Evolutionary conservation across 2,113 vertebrate genomes (phyloP), one percentile per base, ranked within the genome.

Genomic region (Hemiscyllium ocellatum): DNA sequence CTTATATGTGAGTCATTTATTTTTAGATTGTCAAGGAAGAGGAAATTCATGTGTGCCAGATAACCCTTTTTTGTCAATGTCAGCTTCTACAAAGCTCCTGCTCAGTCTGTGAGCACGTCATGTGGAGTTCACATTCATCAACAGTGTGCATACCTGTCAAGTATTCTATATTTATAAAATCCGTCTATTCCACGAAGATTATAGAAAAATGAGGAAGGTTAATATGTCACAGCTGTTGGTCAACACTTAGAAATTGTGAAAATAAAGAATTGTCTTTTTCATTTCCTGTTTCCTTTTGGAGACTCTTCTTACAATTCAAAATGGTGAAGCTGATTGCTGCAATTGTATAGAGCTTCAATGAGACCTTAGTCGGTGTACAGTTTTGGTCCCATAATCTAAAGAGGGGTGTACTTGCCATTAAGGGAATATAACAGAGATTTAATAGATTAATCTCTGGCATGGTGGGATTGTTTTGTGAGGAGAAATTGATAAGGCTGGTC

Each of bases 41-140:
- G 26, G 24, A 61, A 52, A 72, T 72, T 72, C 26, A 26, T 42
- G 42, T 70, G 69, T 95, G 68, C 47, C 66, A 52, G 68, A 72
- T 72, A 72, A 72, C 69, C 94, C 94, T 72, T 72, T 95, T 95
- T 33, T 95, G 68, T 95, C 94, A 95, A 72, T 33, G 68, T 95
- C 94, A 95, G 47, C 42, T 47, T 69, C 37, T 52, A 72, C 37
- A 17, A 72, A 72, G 68, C 94, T 76, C 68, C 24, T 50, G 47
- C 94, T 72, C 69, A 5, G 50, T 76, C 68, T 95, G 94, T 52
- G 94, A 76, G n/a, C 37, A 50, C 29, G 26, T 42, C 42, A 72
- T 72, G 68, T 52, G 66, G 37, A 50, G 72, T 95, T 95, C 69
- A 70, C 94, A 95, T 95, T 95, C 94, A 95, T 95, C 94, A 95